Conservation (phyloP, 2,888 invertebrate genomes). For the Athalia rosae region DNA sequence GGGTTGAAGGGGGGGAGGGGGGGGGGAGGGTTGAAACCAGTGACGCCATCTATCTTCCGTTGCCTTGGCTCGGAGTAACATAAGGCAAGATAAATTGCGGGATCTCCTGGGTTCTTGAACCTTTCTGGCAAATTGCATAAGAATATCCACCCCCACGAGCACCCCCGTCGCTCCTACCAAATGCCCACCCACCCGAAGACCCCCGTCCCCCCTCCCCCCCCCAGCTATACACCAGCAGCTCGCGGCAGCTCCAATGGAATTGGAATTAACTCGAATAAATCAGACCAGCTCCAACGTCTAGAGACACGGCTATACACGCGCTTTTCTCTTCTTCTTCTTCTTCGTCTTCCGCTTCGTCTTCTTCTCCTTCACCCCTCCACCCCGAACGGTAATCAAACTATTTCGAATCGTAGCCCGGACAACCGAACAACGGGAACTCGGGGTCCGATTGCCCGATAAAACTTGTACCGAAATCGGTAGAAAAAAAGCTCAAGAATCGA, state of each 20-base stretch:
- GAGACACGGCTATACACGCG: conserved; percentile 46
- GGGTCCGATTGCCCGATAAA: too few relatives aligned
- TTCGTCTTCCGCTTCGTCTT: not conserved
- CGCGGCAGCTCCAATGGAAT: conserved; percentile 72
- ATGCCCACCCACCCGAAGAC: conserved; percentile 50
- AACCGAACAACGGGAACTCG: too few relatives aligned
- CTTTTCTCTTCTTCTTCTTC: not conserved
- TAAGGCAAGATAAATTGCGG: conserved; percentile 75
- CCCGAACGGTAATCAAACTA: too few relatives aligned
- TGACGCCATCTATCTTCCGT: conserved; percentile 74
- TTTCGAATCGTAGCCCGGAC: too few relatives aligned
- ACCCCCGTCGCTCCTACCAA: conserved; percentile 49
- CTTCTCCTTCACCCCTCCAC: conserved; percentile 12
- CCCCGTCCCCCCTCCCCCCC: conserved; percentile 51
- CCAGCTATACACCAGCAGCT: conserved; percentile 52
- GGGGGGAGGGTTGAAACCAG: conserved; percentile 69
- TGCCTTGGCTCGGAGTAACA: conserved; percentile 74
- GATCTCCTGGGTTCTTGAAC: conserved; percentile 74
- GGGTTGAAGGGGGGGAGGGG: conserved; percentile 61
- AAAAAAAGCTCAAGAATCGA: too few relatives aligned
- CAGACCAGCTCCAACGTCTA: conserved; percentile 57
- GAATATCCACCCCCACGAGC: conserved; percentile 69
- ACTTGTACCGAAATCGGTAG: too few relatives aligned
- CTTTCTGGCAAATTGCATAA: conserved; percentile 75
- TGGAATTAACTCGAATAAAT: conserved; percentile 73